Evolutionary conservation across 2,888 invertebrate species (phyloP), one percentile per base, ranked within the genome.

Genomic region (Agrilus cyanescens): DNA sequence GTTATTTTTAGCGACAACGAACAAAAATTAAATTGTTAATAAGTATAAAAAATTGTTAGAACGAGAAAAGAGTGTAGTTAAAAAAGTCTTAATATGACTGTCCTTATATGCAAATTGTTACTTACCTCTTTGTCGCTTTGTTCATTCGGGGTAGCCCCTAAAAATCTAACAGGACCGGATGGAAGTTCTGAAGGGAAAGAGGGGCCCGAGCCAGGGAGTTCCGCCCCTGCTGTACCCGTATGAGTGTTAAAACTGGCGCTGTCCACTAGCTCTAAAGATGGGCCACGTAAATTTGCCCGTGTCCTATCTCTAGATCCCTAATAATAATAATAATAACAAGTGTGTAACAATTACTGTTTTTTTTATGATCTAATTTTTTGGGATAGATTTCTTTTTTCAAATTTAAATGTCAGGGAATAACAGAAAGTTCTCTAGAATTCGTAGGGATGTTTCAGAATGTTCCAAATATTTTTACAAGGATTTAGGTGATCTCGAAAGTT

Each of bases 171-270:
- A 31, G 74, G 74, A 39, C 74, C 74, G 49, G 71, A 70, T 4
- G 74, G 73, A 34, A 73, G 57, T 43, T 65, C 70, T 46, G 69
- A 64, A 2, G 74, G 73, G 52, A 78, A 79, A 46, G 77, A 75
- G 1, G 73, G 71, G 14, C 71, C 70, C 13, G 65, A 64, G 45
- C 59, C 52, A 15, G 61, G 57, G 12, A 59, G 57, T 46, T 57
- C 62, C 61, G 69, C 54, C 61, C 72, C 62, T 66, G 73, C 43
- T 65, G 70, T 71, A 66, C 74, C 74, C 4, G 75, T 71, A 54
- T 82, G 75, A 0, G 87, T 85, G 55, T 86, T 82, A 67, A 88
- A 88, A 53, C 83, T 84, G 51, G 81, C 83, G 52, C 83, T 81
- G 59, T 88, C 88, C 1, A 88, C 84, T 37, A 87, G 69, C 59